Evolutionary conservation across 1,140 invertebrate genomes (phyloP), one percentile per base, ranked within the genome.

Genomic region (Lucilia sericata): DNA sequence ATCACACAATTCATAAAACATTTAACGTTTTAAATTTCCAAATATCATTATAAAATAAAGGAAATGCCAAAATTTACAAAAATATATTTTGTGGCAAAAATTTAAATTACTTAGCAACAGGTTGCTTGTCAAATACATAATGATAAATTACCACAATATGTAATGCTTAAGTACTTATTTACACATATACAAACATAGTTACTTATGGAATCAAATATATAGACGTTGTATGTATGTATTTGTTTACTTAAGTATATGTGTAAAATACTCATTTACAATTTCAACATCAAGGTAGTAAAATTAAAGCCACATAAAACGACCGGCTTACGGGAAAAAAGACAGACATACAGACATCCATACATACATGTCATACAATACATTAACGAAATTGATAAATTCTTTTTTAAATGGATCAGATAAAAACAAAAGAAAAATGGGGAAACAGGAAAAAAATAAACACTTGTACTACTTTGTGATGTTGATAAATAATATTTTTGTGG

Each of bases 101-200:
- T 42, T 42, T 7, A 42, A 42, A n/a, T n/a, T 60, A n/a, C 55
- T 60, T n/a, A 60, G 55, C 55, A 60, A 60, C 55, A 60, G n/a
- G 55, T 60, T 60, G 55, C 5, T n/a, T 60, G 55, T 60, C 55
- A 60, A 60, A 60, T 7, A 14, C 14, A 60, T 14, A 60, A 60
- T 60, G 55, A 60, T 60, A 60, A 60, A 60, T 60, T 60, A 60
- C 55, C 55, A n/a, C 55, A 60, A n/a, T 60, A 60, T n/a, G n/a
- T 17, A 60, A 60, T 60, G 7, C 55, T 60, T 60, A 60, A 60
- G 55, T 60, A 60, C 55, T 42, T 42, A 42, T 10, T 42, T 10
- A 42, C 5, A 42, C 42, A 42, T 10, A 42, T 5, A 8, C 42
- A 42, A 3, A 3, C 42, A 42, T 0, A 5, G 3, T 4, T 42